These are phyloP conservation scores for Drosophila willistoni DNA, from an alignment of 1,140 invertebrate species.

Conservation along the genomic window DNA sequence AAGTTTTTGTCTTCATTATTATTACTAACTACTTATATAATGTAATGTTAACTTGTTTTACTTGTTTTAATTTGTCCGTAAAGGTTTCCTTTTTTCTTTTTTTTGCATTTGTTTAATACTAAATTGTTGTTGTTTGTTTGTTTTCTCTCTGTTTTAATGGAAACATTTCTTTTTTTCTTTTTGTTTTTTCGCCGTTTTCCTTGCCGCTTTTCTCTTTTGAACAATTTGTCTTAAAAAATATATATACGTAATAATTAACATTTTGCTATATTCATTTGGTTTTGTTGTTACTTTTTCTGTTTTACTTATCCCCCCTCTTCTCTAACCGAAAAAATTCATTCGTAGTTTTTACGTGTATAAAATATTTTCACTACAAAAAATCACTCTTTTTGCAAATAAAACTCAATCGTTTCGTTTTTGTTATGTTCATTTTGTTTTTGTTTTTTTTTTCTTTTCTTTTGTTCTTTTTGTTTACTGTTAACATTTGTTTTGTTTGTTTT, in stretches of 20 bases:
- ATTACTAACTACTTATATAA: conserved; percentile 83
- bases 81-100: conserved; percentile 47
- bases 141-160: conserved; percentile 25
- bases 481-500: conserved; percentile 43
- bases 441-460: too few relatives aligned
- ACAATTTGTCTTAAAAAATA: conserved; percentile 81
- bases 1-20: conserved; percentile 64
- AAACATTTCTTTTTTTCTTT: neutral
- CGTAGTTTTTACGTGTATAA: conserved; percentile 67
- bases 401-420: conserved; percentile 68
- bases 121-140: conserved; percentile 46
- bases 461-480: conserved; percentile 26
- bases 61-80: conserved; percentile 83
- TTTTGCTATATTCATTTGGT: conserved; percentile 60
- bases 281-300: conserved; percentile 26
- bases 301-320: conserved; percentile 20
- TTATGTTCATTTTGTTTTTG: conserved; percentile 16
- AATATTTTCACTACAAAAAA: conserved; percentile 81
- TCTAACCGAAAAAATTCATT: conserved; percentile 37
- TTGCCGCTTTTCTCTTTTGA: conserved; percentile 36
- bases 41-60: conserved; percentile 83
- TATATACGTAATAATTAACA: conserved; percentile 81
- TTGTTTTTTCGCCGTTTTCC: neutral
- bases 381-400: conserved; percentile 80
- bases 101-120: conserved; percentile 52